phyloP scores from a whole-genome alignment of 2,888 invertebrate species.

The Metalampra italica region DNA sequence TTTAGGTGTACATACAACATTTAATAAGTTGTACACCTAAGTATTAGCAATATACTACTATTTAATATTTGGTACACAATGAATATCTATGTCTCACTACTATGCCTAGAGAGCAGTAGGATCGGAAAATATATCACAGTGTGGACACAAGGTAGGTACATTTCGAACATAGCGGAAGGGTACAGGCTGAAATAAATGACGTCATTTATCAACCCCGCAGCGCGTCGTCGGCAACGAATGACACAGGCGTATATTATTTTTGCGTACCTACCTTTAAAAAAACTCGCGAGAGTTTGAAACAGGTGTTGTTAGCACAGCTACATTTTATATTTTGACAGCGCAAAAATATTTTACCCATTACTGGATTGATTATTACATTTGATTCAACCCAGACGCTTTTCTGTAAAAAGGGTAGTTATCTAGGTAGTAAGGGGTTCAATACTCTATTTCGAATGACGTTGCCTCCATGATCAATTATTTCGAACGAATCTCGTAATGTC shows the following conservation, averaged over 20 bases:
- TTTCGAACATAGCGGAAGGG: slow-evolving; percentile 17
- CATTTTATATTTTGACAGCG: slow-evolving; percentile 28
- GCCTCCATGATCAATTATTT: too few species aligned
- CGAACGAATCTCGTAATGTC: too few species aligned
- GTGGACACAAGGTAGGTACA: slow-evolving; percentile 23
- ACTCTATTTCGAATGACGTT: too few species aligned
- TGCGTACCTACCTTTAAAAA: slow-evolving; percentile 21
- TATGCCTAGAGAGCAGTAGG: too few species aligned
- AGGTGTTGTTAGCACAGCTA: slow-evolving; percentile 41
- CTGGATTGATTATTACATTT: neutral
- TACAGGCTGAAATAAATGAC: slow-evolving; percentile 37
- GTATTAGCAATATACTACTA: too few species aligned
- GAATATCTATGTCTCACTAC: too few species aligned
- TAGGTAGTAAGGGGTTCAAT: too few species aligned
- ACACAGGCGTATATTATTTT: slow-evolving; percentile 20
- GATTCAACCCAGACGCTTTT: neutral
- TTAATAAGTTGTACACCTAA: too few species aligned
- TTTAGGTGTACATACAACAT: too few species aligned
- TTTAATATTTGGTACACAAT: too few species aligned
- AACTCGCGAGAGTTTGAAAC: slow-evolving; percentile 27
- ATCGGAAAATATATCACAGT: slow-evolving; percentile 21
- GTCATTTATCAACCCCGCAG: slow-evolving; percentile 36
- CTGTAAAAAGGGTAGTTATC: too few species aligned
- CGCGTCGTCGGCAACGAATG: slow-evolving; percentile 32
- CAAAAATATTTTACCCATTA: slow-evolving; percentile 18